Evolutionary conservation across 1,140 invertebrate genomes (phyloP), one percentile per base, ranked within the genome.

Genomic region (Antheraea pernyi): DNA sequence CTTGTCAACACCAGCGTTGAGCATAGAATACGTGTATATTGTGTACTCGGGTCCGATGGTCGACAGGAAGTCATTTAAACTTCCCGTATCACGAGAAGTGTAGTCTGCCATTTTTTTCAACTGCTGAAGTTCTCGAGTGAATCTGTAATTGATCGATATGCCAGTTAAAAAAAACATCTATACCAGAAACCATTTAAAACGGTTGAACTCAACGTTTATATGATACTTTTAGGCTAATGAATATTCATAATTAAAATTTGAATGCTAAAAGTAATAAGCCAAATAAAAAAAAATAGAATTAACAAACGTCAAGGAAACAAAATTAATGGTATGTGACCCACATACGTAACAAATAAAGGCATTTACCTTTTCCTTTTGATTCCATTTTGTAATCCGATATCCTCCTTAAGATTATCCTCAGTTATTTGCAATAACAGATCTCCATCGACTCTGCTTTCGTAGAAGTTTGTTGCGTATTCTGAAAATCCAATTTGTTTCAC

Each of bases 81-180:
- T 97, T 0, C 97, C 96, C 3, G 96, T 95, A 84, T 99, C 99
- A 80, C 97, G 96, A 53, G 98, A 99, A 37, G 98, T 98, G 85
- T 99, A 99, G 86, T 99, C 99, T 7, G 99, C 98, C 94, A 99
- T 97, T 86, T 97, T 97, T 90, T 99, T 99, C 68, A 99, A 92
- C 80, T 97, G 97, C 85, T 97, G 97, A 67, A 99, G 92, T 91
- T 99, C 99, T 80, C 99, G 93, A 58, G 98, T 96, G 93, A 99
- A 99, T 86, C 97, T 97, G 82, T 70, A 88, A 91, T 73, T 30
- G 1, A 30, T 2, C 22, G 4, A 30, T 30, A 30, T 2, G 22
- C 22, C 22, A 30, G 22, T 2, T 30, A 30, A 30, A 30, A 30
- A 30, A 30, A 30, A 30, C 1, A 30, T 2, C 22, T 30, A 30